Evolutionary conservation across 1,140 invertebrate species (phyloP).

Genomic region (Bombus fervidus): DNA sequence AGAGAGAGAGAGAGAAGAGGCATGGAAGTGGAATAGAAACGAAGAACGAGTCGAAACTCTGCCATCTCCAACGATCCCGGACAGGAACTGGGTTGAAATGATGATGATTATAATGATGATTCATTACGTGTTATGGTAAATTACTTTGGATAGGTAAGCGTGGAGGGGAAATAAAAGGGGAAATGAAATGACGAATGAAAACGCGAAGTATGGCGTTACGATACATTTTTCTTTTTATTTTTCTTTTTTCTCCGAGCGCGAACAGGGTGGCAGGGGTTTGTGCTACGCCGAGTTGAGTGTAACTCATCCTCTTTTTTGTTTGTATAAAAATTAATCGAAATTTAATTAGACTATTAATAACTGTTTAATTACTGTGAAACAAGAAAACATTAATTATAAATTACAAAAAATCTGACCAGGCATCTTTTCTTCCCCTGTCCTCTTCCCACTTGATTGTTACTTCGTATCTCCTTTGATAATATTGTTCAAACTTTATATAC

Average conservation of each 20-base stretch:
- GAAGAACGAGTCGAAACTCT: conserved; percentile 65
- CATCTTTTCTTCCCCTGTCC: not conserved
- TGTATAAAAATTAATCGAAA: conserved; percentile 79
- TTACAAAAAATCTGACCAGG: conserved; percentile 72
- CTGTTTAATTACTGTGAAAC: conserved; percentile 79
- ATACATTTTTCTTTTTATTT: conserved; percentile 59
- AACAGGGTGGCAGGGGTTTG: conserved; percentile 72
- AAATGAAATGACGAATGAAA: conserved; percentile 18
- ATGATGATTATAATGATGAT: not conserved
- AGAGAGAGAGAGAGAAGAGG: conserved; percentile 43
- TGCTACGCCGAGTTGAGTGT: conserved; percentile 73
- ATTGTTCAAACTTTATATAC: too few relatives aligned
- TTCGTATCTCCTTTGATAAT: not conserved
- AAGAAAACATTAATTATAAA: conserved; percentile 79
- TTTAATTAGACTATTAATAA: conserved; percentile 79
- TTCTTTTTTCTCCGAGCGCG: conserved; percentile 61
- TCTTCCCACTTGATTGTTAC: not conserved
- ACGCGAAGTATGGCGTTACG: conserved; percentile 35
- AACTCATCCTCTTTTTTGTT: conserved; percentile 79
- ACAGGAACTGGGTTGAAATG: conserved; percentile 33
- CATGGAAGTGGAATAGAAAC: conserved; percentile 32
- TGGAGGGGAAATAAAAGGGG: conserved; percentile 12
- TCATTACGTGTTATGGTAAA: not conserved
- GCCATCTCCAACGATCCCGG: conserved; percentile 57
- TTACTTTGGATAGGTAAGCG: not conserved